Evolutionary conservation across 2,888 invertebrate genomes (phyloP), one percentile per base, ranked within the genome.

Genomic region (Drosophila nr. perissopoda): DNA sequence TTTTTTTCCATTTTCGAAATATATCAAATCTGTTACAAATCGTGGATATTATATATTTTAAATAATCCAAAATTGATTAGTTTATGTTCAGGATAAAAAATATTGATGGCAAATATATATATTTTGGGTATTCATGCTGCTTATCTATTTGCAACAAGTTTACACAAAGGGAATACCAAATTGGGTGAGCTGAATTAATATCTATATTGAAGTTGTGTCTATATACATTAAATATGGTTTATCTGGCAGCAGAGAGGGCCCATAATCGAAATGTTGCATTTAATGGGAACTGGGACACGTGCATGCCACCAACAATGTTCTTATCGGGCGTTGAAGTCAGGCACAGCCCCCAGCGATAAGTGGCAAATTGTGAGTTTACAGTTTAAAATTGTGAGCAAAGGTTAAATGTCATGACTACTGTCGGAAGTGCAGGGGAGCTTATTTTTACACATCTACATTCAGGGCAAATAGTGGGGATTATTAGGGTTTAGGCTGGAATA

Each of bases 381-480:
- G 59, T 73, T 65, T 40, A 21, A 25, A 45, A 5, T 16, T 31
- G 36, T 10, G 21, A 21, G 27, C 29, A 75, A 77, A 78, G 65
- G 67, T 68, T 54, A 51, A 73, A n/a, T 56, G n/a, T 60, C 48
- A 60, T 78, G 80, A 76, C 76, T 86, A 74, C 78, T 60, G 70
- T 48, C 52, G 38, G 45, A 52, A 36, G 59, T 33, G 13, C 48
- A 33, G 3, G 13, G 31, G 21, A 52, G 48, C 60, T 66, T 38
- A 33, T 25, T 63, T 8, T 40, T 56, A 54, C 52, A 56, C 42
- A 69, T 33, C 51, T 36, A 65, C 38, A 21, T n/a, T 58, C 68
- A 70, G 34, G 54, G 73, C 68, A 77, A 89, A 87, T 87, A 85
- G 90, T 90, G 77, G 53, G 80, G 88, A 82, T 88, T 89, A 89